phyloP scores from a whole-genome alignment of 2,113 vertebrate genomes.

The Okapia johnstoni region DNA sequence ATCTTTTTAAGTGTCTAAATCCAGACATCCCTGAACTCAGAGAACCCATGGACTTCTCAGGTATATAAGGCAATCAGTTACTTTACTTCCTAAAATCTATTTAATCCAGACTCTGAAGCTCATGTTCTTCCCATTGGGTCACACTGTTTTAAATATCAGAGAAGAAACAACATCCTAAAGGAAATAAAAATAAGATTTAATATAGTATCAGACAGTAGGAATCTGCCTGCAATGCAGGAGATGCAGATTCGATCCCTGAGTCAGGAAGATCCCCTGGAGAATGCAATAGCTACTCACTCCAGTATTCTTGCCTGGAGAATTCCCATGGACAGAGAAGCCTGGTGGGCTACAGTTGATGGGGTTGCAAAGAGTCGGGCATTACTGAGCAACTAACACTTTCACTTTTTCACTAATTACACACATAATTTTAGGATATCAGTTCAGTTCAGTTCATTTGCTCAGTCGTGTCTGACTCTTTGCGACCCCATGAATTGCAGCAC shows the following conservation, averaged over 20 bases:
- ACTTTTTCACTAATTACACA: not conserved
- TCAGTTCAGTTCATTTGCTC: no score
- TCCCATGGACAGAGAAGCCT: not conserved
- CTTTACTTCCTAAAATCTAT: not conserved
- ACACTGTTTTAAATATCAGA: not conserved
- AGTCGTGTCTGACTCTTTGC: no score
- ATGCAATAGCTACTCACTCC: not conserved
- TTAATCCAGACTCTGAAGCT: not conserved
- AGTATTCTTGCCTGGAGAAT: not conserved
- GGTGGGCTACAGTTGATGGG: not conserved
- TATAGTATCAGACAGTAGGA: not conserved
- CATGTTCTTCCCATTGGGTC: not conserved
- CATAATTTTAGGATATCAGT: not conserved
- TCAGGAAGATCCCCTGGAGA: not conserved
- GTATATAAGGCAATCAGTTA: not conserved
- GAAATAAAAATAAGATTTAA: constrained; percentile 7
- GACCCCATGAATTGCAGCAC: no score
- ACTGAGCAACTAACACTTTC: not conserved
- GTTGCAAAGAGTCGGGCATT: not conserved
- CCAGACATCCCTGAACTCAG: not conserved
- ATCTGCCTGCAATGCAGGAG: not conserved
- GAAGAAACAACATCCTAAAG: not conserved
- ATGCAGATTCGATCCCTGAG: not conserved
- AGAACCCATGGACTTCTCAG: not conserved
- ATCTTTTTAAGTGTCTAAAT: not conserved